Evolutionary conservation across 2,797 vertebrate species (phyloP).

Genomic region (Myotis myotis): DNA sequence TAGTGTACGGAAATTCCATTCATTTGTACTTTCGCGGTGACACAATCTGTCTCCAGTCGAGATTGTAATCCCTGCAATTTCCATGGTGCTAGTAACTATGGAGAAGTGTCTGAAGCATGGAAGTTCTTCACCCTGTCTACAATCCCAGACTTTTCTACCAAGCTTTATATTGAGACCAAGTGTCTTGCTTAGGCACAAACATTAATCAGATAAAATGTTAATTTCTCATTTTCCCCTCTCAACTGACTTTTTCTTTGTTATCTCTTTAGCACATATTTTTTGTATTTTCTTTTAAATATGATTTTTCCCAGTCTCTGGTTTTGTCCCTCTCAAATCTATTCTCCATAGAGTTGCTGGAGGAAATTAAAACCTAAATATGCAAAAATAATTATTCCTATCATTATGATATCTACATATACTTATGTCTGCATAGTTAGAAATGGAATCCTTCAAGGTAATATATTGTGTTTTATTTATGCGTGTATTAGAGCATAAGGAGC

Average conservation of each 20-base stretch:
- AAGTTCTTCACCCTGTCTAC: slow-evolving; percentile 1
- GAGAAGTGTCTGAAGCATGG: not conserved
- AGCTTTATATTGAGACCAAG: not conserved
- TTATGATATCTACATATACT: not conserved
- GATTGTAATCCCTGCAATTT: slow-evolving; percentile 78
- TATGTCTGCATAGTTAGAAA: not conserved
- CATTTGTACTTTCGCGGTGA: slow-evolving; percentile 73
- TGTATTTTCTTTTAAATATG: not conserved
- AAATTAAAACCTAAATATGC: not conserved
- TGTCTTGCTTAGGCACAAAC: not conserved
- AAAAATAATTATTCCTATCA: not conserved
- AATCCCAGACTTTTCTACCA: not conserved
- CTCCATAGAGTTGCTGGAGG: not conserved
- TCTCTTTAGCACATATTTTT: not conserved
- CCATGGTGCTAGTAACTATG: slow-evolving; percentile 74
- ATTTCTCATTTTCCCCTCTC: not conserved
- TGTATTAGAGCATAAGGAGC: not conserved
- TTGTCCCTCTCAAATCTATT: not conserved
- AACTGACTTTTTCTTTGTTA: not conserved
- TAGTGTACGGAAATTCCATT: slow-evolving; percentile 55
- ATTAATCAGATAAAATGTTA: not conserved
- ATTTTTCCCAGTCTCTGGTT: not conserved
- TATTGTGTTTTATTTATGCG: not conserved
- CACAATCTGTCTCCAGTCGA: slow-evolving; percentile 64
- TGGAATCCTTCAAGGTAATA: not conserved